These are phyloP conservation scores for Actias luna DNA, from an alignment of 2,888 invertebrate species.

Conservation along the genomic window DNA sequence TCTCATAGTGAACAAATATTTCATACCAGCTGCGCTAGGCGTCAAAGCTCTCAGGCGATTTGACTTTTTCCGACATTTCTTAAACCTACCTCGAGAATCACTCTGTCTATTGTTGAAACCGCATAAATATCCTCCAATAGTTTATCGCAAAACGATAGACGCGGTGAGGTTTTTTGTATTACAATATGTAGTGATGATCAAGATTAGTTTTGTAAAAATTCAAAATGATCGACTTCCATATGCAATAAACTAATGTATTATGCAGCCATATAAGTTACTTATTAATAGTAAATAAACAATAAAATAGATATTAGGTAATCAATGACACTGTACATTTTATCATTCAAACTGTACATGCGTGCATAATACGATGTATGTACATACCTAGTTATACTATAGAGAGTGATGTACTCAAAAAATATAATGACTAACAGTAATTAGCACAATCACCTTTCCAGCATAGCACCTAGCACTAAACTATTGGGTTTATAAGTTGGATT, in stretches of 20 bases:
- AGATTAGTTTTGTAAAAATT: no score
- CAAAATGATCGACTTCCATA: background rate
- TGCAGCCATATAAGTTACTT: slow-evolving; percentile 35
- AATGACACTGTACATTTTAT: slow-evolving; percentile 30
- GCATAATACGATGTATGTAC: no score
- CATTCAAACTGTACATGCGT: slow-evolving; percentile 6
- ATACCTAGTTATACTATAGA: slow-evolving; percentile 2
- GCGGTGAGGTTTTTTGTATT: no score
- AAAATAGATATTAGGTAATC: background rate
- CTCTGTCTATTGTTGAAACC: no score
- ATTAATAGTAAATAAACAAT: background rate
- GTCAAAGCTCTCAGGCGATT: no score
- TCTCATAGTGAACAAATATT: no score
- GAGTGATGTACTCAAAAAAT: slow-evolving; percentile 21
- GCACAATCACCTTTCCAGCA: slow-evolving; percentile 34
- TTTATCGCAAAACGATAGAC: no score
- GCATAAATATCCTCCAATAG: no score
- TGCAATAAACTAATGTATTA: slow-evolving; percentile 26
- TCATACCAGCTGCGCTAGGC: no score
- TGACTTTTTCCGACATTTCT: no score
- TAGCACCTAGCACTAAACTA: slow-evolving; percentile 50
- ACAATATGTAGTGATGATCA: no score
- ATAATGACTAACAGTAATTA: slow-evolving; percentile 24
- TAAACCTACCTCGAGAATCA: no score
- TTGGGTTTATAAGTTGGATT: slow-evolving; percentile 1